Conservation (phyloP, 2,888 invertebrate genomes). For the Trachelus iudaicus region DNA sequence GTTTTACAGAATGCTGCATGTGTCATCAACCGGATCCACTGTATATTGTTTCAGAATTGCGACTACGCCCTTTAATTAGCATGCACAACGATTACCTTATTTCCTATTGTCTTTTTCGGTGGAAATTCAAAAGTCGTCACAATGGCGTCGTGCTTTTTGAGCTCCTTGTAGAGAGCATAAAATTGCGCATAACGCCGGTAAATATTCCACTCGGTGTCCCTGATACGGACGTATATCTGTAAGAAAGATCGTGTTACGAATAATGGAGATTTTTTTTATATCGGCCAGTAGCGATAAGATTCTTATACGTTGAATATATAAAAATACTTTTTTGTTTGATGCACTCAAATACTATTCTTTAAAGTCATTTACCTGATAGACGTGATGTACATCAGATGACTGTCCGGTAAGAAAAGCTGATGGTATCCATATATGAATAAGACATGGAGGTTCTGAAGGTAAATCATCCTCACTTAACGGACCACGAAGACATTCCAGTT, state of each 20-base stretch:
- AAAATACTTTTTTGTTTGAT: neutral
- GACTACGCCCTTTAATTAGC: constrained; percentile 8
- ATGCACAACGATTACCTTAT: constrained; percentile 73
- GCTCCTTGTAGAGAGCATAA: constrained; percentile 82
- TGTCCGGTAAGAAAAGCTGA: constrained; percentile 83
- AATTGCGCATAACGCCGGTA: constrained; percentile 95
- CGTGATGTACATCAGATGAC: constrained; percentile 83
- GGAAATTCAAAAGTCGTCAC: constrained; percentile 90
- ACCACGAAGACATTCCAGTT: constrained; percentile 75
- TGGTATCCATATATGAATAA: constrained; percentile 89
- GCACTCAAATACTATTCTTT: neutral
- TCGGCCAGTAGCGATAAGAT: neutral
- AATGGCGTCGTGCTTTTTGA: constrained; percentile 84
- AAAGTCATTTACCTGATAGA: constrained; percentile 80
- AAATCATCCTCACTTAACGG: constrained; percentile 69
- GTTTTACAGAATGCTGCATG: constrained; percentile 7
- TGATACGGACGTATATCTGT: constrained; percentile 83
- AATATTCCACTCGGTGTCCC: constrained; percentile 95
- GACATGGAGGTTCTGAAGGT: constrained; percentile 61
- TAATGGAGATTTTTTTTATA: neutral
- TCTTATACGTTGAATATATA: neutral
- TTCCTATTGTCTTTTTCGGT: constrained; percentile 93
- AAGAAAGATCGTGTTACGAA: constrained; percentile 34
- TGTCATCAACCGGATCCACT: neutral
- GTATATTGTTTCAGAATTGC: neutral